Evolutionary conservation across 1,140 invertebrate genomes (phyloP).

Genomic region (Oncopodura yosiiana): DNA sequence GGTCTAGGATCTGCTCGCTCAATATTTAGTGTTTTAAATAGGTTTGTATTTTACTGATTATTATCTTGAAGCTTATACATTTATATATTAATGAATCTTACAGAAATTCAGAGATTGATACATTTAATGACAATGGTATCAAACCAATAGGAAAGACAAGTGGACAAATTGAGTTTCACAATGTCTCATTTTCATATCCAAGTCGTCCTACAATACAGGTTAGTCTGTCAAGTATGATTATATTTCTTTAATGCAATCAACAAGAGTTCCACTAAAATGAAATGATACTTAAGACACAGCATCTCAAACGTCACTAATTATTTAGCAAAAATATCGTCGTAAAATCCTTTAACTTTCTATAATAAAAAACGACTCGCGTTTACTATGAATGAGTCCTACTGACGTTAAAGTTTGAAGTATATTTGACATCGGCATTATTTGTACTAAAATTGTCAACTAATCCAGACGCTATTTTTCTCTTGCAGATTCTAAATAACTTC

Average conservation of each 20-base stretch:
- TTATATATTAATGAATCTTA: neutral
- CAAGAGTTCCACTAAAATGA: too few species aligned
- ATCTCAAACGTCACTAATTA: too few species aligned
- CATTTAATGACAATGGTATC: conserved; percentile 38
- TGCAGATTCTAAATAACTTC: conserved; percentile 54
- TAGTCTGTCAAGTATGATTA: neutral
- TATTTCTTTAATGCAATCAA: too few species aligned
- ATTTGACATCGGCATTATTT: conserved; percentile 36
- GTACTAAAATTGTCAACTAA: too few species aligned
- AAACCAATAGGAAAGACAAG: conserved; percentile 40
- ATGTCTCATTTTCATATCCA: conserved; percentile 51
- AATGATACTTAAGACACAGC: too few species aligned
- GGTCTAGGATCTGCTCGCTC: conserved; percentile 46
- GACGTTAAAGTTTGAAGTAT: neutral
- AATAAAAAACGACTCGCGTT: too few species aligned
- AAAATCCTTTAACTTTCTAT: too few species aligned
- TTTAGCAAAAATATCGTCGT: too few species aligned
- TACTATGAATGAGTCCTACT: too few species aligned
- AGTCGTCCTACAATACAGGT: conserved; percentile 41
- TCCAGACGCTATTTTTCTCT: too few species aligned
- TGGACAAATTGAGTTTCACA: conserved; percentile 61
- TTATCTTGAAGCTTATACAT: neutral
- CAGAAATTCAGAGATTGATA: conserved; percentile 43
- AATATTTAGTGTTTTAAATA: conserved; percentile 48
- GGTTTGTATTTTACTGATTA: conserved; percentile 26